Evolutionary conservation across 1,140 invertebrate species (phyloP).

Genomic region (Eueides isabella): DNA sequence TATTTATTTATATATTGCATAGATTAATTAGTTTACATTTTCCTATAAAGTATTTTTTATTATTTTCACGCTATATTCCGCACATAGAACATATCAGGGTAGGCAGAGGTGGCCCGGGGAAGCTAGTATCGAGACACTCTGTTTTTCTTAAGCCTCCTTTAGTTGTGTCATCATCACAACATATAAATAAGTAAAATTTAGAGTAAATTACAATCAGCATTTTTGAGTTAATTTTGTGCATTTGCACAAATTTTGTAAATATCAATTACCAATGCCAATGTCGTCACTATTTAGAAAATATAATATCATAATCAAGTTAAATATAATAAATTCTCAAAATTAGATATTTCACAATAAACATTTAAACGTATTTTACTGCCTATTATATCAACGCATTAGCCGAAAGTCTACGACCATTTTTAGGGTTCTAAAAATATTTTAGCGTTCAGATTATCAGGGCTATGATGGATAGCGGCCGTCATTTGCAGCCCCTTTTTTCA

Average conservation of each 20-base stretch:
- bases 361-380: slow-evolving; percentile 3
- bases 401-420: slow-evolving; percentile 27
- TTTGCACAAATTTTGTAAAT: not conserved
- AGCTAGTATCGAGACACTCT: too few relatives aligned
- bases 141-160: too few relatives aligned
- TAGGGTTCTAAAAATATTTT: slow-evolving; percentile 25
- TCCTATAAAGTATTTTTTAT: too few relatives aligned
- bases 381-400: slow-evolving; percentile 6
- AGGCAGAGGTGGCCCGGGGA: too few relatives aligned
- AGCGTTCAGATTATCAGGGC: slow-evolving; percentile 32
- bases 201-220: too few relatives aligned
- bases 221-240: too few relatives aligned
- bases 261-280: not conserved
- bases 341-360: not conserved
- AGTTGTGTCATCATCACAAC: too few relatives aligned
- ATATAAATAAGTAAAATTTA: too few relatives aligned
- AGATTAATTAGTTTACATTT: too few relatives aligned
- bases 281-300: not conserved
- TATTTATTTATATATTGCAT: too few relatives aligned
- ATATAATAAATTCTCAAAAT: not conserved
- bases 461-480: slow-evolving; percentile 33
- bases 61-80: too few relatives aligned
- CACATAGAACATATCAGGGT: too few relatives aligned
- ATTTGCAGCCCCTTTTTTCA: slow-evolving; percentile 28
- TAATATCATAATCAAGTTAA: not conserved